phyloP scores from a whole-genome alignment of 2,797 vertebrate species.

The Naso thynnoides region DNA sequence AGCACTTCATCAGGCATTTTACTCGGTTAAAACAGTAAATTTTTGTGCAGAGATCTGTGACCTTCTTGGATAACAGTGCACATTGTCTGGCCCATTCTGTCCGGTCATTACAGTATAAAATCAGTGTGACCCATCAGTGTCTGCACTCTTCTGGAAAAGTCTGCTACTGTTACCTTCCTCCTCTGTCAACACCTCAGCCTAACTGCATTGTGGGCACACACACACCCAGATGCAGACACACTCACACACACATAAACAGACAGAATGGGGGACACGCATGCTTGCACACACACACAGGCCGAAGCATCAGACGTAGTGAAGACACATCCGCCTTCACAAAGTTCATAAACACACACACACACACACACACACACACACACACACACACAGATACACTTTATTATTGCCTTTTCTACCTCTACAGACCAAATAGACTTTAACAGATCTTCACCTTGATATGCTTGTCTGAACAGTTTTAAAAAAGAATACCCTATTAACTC shows the following conservation, averaged over 20 bases:
- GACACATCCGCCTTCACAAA: constrained; percentile 29
- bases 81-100: constrained; percentile 20
- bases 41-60: background rate
- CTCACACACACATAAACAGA: constrained; percentile 28
- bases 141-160: constrained; percentile 68
- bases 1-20: background rate
- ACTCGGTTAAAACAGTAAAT: background rate
- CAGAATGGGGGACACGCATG: constrained; percentile 53
- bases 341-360: background rate
- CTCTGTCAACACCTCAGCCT: constrained; percentile 66
- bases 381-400: background rate
- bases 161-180: constrained; percentile 72
- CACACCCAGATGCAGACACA: constrained; percentile 7
- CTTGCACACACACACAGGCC: constrained; percentile 42
- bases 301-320: constrained; percentile 31
- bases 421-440: background rate
- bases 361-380: background rate
- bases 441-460: background rate
- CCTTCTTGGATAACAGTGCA: constrained; percentile 11
- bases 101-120: constrained; percentile 51
- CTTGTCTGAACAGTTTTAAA: background rate
- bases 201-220: constrained; percentile 44
- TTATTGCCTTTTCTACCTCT: background rate
- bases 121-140: constrained; percentile 64
- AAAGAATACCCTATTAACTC: background rate